Conservation (phyloP, 37 sponge, comb jelly and placozoan genomes). For the Spongilla lacustris region DNA sequence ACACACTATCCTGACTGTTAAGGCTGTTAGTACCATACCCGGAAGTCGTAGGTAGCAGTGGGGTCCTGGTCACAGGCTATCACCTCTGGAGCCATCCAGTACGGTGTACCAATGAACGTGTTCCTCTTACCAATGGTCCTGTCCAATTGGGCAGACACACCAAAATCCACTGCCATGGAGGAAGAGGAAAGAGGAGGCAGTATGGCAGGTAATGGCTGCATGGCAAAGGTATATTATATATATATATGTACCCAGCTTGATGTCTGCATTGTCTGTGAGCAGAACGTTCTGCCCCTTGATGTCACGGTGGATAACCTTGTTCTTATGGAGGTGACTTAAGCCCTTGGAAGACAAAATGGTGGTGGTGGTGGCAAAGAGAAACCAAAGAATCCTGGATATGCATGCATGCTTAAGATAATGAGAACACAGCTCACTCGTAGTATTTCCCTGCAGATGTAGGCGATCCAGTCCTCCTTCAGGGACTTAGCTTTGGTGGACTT, state of each 20-base stretch:
- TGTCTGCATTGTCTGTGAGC: slow-evolving; percentile 97
- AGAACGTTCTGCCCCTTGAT: slow-evolving; percentile 99
- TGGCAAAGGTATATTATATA: no score
- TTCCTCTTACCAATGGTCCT: slow-evolving; percentile 96
- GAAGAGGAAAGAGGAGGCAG: neutral
- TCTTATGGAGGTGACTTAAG: slow-evolving; percentile 91
- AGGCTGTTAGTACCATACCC: slow-evolving; percentile 53
- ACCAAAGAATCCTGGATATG: no score
- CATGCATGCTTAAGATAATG: no score
- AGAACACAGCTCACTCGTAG: slow-evolving; percentile 66
- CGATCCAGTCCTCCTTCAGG: slow-evolving; percentile 97
- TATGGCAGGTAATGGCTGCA: neutral
- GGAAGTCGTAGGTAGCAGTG: slow-evolving; percentile 92
- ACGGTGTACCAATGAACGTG: slow-evolving; percentile 99
- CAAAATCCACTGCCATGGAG: slow-evolving; percentile 87
- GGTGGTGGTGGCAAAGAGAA: no score
- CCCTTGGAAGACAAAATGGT: slow-evolving; percentile 80
- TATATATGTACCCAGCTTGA: slow-evolving; percentile 90
- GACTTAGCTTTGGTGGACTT: slow-evolving; percentile 81
- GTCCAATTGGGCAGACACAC: slow-evolving; percentile 97
- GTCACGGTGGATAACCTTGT: slow-evolving; percentile 97
- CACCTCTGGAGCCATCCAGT: slow-evolving; percentile 99
- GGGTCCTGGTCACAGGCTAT: slow-evolving; percentile 99
- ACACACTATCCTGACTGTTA: neutral
- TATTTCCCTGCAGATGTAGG: slow-evolving; percentile 90